A percentile compares a stretch with the other conserved stretches of the same genome.
These are phyloP conservation scores for Galleria mellonella DNA, from an alignment of 1,140 invertebrate species.

Conservation along the genomic window DNA sequence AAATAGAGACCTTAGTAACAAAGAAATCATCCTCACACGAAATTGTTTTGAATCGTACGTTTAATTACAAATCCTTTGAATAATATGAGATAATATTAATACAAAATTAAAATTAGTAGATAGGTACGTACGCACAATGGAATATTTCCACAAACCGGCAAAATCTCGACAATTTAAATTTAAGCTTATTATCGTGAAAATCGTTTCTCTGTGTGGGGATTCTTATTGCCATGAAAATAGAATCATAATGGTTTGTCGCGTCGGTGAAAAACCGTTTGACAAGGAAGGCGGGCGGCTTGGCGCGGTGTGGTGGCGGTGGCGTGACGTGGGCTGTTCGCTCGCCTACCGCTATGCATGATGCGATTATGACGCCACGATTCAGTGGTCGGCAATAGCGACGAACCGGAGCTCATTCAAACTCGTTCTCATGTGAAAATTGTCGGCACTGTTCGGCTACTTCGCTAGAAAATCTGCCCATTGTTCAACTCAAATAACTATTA, in stretches of 20 bases:
- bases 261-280: constrained; percentile 53
- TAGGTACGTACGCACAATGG: constrained; percentile 3
- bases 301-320: constrained; percentile 6
- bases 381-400: constrained; percentile 42
- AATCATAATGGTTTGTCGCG: constrained; percentile 67
- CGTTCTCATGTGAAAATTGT: constrained; percentile 67
- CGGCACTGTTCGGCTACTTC: constrained; percentile 57
- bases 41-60: too few relatives aligned
- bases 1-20: too few relatives aligned
- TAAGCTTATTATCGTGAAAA: constrained; percentile 51
- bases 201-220: constrained; percentile 29
- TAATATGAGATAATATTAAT: too few relatives aligned
- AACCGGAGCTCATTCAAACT: constrained; percentile 39
- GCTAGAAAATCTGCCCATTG: constrained; percentile 62
- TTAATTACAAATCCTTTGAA: too few relatives aligned
- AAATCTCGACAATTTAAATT: constrained; percentile 18
- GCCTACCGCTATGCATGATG: constrained; percentile 32
- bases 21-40: too few relatives aligned
- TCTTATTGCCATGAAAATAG: constrained; percentile 51
- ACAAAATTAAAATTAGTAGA: too few relatives aligned
- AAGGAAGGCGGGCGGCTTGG: constrained; percentile 20
- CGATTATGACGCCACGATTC: constrained; percentile 63
- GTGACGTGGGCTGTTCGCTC: constrained; percentile 1
- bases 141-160: constrained; percentile 1
- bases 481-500: constrained; percentile 70